Evolutionary conservation across 2,888 invertebrate species (phyloP).

Genomic region (Aethes cnicana): DNA sequence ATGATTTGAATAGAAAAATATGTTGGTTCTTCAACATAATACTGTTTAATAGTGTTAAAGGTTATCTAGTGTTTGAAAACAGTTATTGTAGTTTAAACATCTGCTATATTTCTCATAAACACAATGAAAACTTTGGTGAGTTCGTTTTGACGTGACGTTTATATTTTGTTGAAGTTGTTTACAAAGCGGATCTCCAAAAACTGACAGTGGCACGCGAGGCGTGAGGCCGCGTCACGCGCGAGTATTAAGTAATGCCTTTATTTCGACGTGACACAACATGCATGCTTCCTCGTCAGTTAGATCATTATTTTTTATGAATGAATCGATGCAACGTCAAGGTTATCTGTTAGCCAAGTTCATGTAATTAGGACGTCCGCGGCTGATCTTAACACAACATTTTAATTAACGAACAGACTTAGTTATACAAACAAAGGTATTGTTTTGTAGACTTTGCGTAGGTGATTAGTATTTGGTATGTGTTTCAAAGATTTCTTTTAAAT

Average conservation of each 20-base stretch:
- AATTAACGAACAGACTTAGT: constrained; percentile 16
- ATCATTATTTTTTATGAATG: constrained; percentile 42
- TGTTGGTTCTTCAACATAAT: constrained; percentile 8
- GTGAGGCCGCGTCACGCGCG: constrained; percentile 51
- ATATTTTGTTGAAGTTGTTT: background rate
- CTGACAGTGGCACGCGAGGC: constrained; percentile 31
- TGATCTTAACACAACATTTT: constrained; percentile 27
- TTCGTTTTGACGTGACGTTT: too few species aligned
- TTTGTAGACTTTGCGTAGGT: background rate
- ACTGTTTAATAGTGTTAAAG: too few species aligned
- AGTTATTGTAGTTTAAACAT: too few species aligned
- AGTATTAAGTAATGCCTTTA: constrained; percentile 53
- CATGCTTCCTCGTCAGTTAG: constrained; percentile 54
- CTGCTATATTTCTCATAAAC: too few species aligned
- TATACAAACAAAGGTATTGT: constrained; percentile 4
- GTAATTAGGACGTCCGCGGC: constrained; percentile 19
- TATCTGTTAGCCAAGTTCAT: constrained; percentile 36
- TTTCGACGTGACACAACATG: constrained; percentile 48
- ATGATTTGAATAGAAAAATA: constrained; percentile 2
- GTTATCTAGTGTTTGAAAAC: too few species aligned
- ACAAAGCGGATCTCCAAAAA: constrained; percentile 30
- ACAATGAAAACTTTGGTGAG: too few species aligned
- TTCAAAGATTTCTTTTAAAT: too few species aligned
- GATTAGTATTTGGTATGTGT: too few species aligned
- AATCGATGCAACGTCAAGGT: constrained; percentile 42